These are phyloP conservation scores for Tragelaphus imberbis DNA, from an alignment of 2,113 vertebrate species.

Conservation along the genomic window DNA sequence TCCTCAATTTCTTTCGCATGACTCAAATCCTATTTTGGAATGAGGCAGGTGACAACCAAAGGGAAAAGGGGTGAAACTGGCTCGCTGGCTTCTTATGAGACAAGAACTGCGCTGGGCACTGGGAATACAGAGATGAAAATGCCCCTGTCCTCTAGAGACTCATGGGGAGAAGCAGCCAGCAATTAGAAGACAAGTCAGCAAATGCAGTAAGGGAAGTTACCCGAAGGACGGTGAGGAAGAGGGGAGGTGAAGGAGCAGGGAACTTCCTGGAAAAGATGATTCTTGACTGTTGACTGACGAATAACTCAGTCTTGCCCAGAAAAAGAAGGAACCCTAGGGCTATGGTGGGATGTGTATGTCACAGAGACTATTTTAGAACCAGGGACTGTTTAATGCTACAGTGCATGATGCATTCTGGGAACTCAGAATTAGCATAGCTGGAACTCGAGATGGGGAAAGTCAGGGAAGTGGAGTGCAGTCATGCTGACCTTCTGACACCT, in stretches of 20 bases:
- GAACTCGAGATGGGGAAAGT: neutral
- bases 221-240: neutral
- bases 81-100: neutral
- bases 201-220: neutral
- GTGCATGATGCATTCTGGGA: neutral
- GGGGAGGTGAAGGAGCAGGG: neutral
- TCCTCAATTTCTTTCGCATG: neutral
- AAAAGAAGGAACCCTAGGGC: neutral
- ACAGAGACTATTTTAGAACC: neutral
- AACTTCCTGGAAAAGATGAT: neutral
- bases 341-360: rapidly evolving
- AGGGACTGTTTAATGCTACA: neutral
- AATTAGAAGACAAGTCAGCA: neutral
- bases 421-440: neutral
- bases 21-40: neutral
- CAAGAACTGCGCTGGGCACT: neutral
- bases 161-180: neutral
- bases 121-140: neutral
- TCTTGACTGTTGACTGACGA: neutral
- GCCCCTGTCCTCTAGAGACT: neutral
- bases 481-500: neutral
- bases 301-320: neutral
- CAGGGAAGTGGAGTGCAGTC: neutral
- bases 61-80: neutral
- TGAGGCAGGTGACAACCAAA: neutral